Percentiles rank a stretch among this genome's conserved stretches.
These are phyloP conservation scores for Sminthopsis crassicaudata DNA, from an alignment of 2,113 vertebrate species.

Conservation along the genomic window DNA sequence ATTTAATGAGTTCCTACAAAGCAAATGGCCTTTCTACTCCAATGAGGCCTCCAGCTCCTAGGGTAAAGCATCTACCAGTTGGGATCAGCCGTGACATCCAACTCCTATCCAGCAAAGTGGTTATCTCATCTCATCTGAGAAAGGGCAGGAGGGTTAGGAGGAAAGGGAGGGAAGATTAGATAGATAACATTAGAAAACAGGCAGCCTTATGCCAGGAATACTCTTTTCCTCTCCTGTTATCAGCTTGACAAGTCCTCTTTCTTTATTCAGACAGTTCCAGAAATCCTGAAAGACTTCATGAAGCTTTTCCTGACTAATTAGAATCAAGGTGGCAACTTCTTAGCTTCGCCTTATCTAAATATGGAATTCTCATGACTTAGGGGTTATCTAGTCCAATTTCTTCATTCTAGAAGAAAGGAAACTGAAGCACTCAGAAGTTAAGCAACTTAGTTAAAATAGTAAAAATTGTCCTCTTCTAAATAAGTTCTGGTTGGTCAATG, in stretches of 20 bases:
- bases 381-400: background rate
- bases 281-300: background rate
- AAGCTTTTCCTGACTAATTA: background rate
- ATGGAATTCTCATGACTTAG: background rate
- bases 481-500: background rate
- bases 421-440: background rate
- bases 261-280: background rate
- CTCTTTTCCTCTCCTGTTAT: background rate
- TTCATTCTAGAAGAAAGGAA: background rate
- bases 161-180: background rate
- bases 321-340: background rate
- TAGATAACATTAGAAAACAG: background rate
- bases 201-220: background rate
- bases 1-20: background rate
- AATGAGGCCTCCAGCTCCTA: background rate
- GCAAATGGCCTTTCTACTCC: background rate
- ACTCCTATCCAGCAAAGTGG: background rate
- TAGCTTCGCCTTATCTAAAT: background rate
- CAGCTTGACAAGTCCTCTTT: background rate
- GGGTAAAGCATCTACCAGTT: background rate
- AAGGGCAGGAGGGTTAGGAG: background rate
- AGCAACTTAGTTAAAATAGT: background rate
- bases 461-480: background rate
- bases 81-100: background rate
- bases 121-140: background rate